Conservation (phyloP, 2,797 vertebrate genomes). For the Percopsis omiscomaycus region DNA sequence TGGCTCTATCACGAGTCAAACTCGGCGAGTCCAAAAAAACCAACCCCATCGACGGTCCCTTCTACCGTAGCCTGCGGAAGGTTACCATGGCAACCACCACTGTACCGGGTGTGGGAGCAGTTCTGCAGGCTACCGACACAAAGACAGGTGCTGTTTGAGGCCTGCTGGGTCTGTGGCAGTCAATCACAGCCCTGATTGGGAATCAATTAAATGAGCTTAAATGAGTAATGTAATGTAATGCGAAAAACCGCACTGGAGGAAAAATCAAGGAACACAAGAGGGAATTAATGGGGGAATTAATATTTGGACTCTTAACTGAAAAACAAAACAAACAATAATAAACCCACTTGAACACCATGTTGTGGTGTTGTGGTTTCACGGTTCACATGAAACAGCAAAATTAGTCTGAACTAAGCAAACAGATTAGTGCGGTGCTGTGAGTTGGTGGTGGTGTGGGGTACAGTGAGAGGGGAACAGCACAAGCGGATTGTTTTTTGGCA, state of each 20-base stretch:
- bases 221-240: no score
- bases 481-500: conserved; percentile 36
- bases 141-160: conserved; percentile 34
- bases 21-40: conserved; percentile 47
- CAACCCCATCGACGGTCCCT: conserved; percentile 16
- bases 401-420: conserved; percentile 28
- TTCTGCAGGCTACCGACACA: conserved; percentile 47
- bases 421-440: conserved; percentile 40
- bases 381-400: neutral
- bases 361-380: no score
- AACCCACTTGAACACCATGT: conserved; percentile 19
- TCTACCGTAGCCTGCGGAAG: conserved; percentile 47
- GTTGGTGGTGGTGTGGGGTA: conserved; percentile 10
- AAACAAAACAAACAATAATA: conserved; percentile 10
- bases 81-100: conserved; percentile 71
- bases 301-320: no score
- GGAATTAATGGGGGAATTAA: no score
- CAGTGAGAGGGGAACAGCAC: conserved; percentile 26
- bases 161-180: conserved; percentile 13
- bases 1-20: conserved; percentile 35
- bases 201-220: neutral
- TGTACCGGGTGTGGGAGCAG: conserved; percentile 42
- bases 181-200: conserved; percentile 30
- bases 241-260: neutral
- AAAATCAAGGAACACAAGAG: neutral